These are phyloP conservation scores for Litocranius walleri DNA, from an alignment of 2,113 vertebrate species.

Conservation along the genomic window DNA sequence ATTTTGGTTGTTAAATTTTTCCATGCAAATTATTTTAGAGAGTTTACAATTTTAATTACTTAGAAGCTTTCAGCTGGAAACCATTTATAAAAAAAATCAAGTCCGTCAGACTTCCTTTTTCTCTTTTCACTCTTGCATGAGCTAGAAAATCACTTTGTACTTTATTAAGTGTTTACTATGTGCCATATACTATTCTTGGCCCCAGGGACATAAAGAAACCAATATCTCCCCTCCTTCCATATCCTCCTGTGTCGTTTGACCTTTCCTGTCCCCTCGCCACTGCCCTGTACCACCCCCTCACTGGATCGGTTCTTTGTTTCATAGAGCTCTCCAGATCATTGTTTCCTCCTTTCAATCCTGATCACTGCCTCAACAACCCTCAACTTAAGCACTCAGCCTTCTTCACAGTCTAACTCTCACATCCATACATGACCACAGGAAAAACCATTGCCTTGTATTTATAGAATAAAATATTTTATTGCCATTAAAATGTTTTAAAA, in stretches of 20 bases:
- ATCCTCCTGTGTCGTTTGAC: neutral
- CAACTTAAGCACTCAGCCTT: no score
- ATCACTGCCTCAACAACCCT: neutral
- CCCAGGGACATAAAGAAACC: neutral
- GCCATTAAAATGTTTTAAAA: slow-evolving; percentile 37
- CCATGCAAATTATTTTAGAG: slow-evolving; percentile 12
- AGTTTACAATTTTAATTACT: neutral
- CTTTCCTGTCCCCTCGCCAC: neutral
- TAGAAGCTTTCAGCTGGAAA: slow-evolving; percentile 27
- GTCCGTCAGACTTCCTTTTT: neutral
- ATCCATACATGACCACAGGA: no score
- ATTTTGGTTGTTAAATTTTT: neutral
- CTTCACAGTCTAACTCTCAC: no score
- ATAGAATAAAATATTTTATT: neutral
- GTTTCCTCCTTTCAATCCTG: neutral
- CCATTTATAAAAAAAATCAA: neutral
- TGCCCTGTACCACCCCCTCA: neutral
- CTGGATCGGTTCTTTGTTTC: neutral
- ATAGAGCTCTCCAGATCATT: neutral
- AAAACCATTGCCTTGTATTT: neutral
- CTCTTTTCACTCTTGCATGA: neutral
- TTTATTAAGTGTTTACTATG: neutral
- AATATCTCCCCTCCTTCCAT: neutral
- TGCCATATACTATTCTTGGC: neutral
- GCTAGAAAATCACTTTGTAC: neutral